phyloP scores from a whole-genome alignment of 2,113 vertebrate species.

The Nibea coibor region DNA sequence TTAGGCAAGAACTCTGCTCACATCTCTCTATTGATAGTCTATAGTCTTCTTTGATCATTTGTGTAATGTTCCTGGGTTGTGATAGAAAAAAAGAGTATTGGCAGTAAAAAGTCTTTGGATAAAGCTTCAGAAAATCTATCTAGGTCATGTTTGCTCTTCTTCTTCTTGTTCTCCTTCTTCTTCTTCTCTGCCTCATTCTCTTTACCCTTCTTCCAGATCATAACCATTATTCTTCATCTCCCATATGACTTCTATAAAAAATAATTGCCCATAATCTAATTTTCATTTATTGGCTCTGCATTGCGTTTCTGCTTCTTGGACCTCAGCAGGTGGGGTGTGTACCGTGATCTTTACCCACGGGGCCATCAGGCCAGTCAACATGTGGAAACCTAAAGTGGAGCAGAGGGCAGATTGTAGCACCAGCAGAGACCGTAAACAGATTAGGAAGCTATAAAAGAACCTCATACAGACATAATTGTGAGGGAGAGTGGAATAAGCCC shows the following conservation, averaged over 20 bases:
- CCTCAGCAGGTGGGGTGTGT: conserved; percentile 9
- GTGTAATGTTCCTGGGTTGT: conserved; percentile 17
- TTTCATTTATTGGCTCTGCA: conserved; percentile 42
- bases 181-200: background rate
- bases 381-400: conserved; percentile 54
- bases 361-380: conserved; percentile 37
- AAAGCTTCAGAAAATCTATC: background rate
- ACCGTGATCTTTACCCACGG: conserved; percentile 30
- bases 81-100: conserved; percentile 1
- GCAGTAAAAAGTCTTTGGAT: background rate
- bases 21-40: conserved; percentile 20
- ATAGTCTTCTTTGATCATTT: conserved; percentile 28
- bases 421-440: conserved; percentile 54
- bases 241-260: conserved; percentile 51
- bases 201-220: conserved; percentile 24
- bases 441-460: conserved; percentile 50
- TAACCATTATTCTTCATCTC: conserved; percentile 35
- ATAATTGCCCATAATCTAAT: conserved; percentile 62
- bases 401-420: conserved; percentile 51
- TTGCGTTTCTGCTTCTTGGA: conserved; percentile 15
- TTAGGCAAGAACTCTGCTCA: background rate
- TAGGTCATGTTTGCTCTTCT: background rate
- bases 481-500: conserved; percentile 39
- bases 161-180: too few species aligned
- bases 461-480: conserved; percentile 45